Conservation (phyloP, 1,140 invertebrate genomes). For the Drosophila carrolli region DNA sequence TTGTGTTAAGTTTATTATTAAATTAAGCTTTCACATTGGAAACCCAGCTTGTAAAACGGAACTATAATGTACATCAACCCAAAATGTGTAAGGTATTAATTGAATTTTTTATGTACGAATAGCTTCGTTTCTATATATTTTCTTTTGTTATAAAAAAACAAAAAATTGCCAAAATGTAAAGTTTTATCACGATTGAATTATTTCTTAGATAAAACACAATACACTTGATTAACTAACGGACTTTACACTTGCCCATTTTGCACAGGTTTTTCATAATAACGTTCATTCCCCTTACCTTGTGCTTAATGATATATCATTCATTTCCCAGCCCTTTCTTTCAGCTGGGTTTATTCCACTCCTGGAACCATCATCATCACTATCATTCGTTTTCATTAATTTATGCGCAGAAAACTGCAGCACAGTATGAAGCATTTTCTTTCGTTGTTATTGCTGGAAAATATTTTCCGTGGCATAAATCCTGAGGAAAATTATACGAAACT, state of each 20-base stretch:
- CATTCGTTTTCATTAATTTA: conserved; percentile 61
- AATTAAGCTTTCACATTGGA: too few relatives aligned
- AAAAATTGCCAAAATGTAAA: too few relatives aligned
- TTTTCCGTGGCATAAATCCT: conserved; percentile 48
- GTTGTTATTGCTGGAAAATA: conserved; percentile 46
- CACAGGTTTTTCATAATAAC: neutral
- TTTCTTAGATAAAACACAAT: too few relatives aligned
- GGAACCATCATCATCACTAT: conserved; percentile 1
- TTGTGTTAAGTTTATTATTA: too few relatives aligned
- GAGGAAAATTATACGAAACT: conserved; percentile 37
- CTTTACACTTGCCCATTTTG: neutral
- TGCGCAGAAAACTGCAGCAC: conserved; percentile 65
- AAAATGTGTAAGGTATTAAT: too few relatives aligned
- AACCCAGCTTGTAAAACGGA: too few relatives aligned
- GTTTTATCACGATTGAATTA: too few relatives aligned
- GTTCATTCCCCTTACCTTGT: conserved; percentile 7
- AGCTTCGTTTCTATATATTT: too few relatives aligned
- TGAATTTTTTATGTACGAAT: too few relatives aligned
- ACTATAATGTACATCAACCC: too few relatives aligned
- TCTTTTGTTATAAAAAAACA: too few relatives aligned
- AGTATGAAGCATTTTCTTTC: conserved; percentile 60
- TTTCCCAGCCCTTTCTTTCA: conserved; percentile 29
- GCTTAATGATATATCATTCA: conserved; percentile 39
- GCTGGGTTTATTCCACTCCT: conserved; percentile 12
- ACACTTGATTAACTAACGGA: neutral